Base-by-base conservation (phyloP, 2,113 vertebrate species). In the Poecilia latipinna region DNA sequence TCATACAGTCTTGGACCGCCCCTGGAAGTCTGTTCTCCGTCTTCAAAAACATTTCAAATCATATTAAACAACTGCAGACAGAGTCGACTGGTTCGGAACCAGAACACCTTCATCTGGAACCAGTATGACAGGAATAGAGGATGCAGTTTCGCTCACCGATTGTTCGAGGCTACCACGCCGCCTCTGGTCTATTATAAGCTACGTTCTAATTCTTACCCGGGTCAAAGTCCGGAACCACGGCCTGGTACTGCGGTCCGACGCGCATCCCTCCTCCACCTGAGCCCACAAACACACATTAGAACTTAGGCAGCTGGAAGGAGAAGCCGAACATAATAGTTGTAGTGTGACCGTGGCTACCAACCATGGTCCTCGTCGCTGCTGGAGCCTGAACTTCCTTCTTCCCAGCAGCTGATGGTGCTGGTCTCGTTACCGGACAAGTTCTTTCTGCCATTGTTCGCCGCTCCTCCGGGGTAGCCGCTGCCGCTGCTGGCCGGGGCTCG, bases 331-430 rank as follows among this genome's bases (percentile, higher is more conserved):
- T 4, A 39, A 12, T 37, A 10, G 44, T 48, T 48, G 44, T 48
- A 48, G 39, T 22, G 28, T 28, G 91, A 79, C 65, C 90, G 91
- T 92, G 93, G 93, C 93, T 95, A 94, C 91, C 94, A 93, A 97
- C 97, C 96, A 89, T 96, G 96, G 91, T 98, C 97, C 74, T 98
- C 96, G 90, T 97, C 97, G 91, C 96, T 97, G 82, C 96, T 97
- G n/a, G 96, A 96, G 72, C 95, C 96, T 51, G 95, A 96, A 95
- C 96, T 97, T 92, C 95, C 96, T 77, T 97, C 96, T 87, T 97
- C 96, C 96, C 96, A 97, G 62, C 95, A 96, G 94, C 78, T 86
- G 78, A 95, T 95, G 82, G 94, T 92, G 88, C 93, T 95, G 89
- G 93, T 96, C 81, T 96, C 96, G 88, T 96, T 96, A 79, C 96